These are phyloP conservation scores for Megaceryle alcyon DNA, from an alignment of 2,797 vertebrate genomes.

Conservation along the genomic window DNA sequence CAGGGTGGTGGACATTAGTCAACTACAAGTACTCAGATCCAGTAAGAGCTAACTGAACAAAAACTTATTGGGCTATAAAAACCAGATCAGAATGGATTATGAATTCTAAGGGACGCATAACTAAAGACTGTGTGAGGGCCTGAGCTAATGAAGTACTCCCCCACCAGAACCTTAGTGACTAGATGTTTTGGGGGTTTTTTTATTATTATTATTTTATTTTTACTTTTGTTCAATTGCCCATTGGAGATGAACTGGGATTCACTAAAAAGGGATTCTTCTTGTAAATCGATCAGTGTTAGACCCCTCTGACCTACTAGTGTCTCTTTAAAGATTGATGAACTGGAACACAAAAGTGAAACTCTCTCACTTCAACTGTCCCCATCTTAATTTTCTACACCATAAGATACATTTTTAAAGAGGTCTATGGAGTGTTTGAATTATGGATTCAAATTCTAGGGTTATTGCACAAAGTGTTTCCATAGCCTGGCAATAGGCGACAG, in stretches of 20 bases:
- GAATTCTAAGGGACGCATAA: neutral
- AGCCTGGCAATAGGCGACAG: neutral
- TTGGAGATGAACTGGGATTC: conserved; percentile 52
- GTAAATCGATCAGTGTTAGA: conserved; percentile 33
- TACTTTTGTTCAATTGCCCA: conserved; percentile 2
- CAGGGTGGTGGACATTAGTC: neutral
- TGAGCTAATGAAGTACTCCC: conserved; percentile 12
- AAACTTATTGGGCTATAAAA: neutral
- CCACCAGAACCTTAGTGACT: neutral
- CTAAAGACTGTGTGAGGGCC: neutral
- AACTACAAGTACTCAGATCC: neutral
- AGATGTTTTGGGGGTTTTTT: too few relatives aligned
- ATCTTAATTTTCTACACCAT: conserved; percentile 20
- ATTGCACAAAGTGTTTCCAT: neutral
- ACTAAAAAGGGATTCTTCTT: conserved; percentile 41
- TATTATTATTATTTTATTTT: neutral
- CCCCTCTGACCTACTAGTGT: conserved; percentile 49
- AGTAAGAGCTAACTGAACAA: neutral
- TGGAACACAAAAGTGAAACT: conserved; percentile 57
- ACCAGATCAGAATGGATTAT: neutral
- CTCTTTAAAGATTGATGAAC: conserved; percentile 71
- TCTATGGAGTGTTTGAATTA: neutral
- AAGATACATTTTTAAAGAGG: neutral
- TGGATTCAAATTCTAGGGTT: neutral
- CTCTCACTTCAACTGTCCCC: conserved; percentile 44